A percentile compares a stretch with the other conserved stretches of the same genome.
Evolutionary conservation across 1,140 invertebrate genomes (phyloP).

Genomic region (Drosophila pectinifera): DNA sequence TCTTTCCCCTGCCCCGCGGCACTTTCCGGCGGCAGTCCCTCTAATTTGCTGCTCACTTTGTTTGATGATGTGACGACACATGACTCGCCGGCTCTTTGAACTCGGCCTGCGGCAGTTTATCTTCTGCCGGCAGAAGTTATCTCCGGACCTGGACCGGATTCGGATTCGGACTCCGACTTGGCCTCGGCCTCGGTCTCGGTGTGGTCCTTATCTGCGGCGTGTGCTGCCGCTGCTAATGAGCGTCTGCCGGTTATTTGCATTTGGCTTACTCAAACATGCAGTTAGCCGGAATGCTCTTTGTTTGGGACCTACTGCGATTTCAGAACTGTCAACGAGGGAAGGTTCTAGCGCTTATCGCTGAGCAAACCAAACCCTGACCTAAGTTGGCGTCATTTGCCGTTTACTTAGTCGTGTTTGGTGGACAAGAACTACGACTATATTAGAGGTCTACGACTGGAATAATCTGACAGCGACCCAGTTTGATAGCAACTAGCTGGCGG

Average conservation of each 20-base stretch:
- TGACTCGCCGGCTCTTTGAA: constrained; percentile 65
- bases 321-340: background rate
- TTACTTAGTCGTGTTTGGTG: background rate
- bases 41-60: constrained; percentile 76
- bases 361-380: constrained; percentile 32
- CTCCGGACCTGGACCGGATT: constrained; percentile 15
- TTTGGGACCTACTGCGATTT: constrained; percentile 1
- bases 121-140: constrained; percentile 20
- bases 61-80: constrained; percentile 68
- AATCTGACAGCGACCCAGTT: constrained; percentile 43
- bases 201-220: constrained; percentile 71
- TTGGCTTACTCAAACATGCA: constrained; percentile 42
- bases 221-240: constrained; percentile 53
- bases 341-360: constrained; percentile 15
- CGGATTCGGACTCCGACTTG: constrained; percentile 3
- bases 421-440: background rate
- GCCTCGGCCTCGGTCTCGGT: constrained; percentile 29
- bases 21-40: constrained; percentile 38
- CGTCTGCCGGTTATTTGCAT: constrained; percentile 54
- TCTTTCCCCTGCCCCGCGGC: constrained; percentile 14
- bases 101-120: constrained; percentile 41
- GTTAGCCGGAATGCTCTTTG: constrained; percentile 36
- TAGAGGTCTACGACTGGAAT: constrained; percentile 10
- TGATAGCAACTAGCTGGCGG: constrained; percentile 24
- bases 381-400: constrained; percentile 6